Conservation (phyloP, 2,113 vertebrate species). For the Agapornis roseicollis region DNA sequence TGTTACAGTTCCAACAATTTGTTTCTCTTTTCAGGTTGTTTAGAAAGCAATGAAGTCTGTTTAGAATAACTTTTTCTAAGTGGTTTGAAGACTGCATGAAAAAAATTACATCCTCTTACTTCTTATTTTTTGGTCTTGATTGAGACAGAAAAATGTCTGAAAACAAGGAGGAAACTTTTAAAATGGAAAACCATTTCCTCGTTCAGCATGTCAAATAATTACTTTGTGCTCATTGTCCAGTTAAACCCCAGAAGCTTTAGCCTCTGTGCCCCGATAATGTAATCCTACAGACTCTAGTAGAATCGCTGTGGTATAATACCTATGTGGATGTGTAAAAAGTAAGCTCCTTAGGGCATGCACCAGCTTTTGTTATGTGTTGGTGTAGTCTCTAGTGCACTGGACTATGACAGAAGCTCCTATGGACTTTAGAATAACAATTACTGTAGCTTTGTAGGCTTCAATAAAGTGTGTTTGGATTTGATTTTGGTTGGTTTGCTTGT, state of each 20-base stretch:
- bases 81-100: not conserved
- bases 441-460: not conserved
- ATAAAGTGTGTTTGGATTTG: rapidly evolving
- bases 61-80: not conserved
- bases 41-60: not conserved
- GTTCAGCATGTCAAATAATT: not conserved
- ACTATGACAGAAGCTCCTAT: not conserved
- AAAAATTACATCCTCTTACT: not conserved
- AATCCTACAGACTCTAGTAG: not conserved
- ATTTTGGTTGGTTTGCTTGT: too few species aligned
- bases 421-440: rapidly evolving
- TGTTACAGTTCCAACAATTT: not conserved
- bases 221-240: not conserved
- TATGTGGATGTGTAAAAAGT: not conserved
- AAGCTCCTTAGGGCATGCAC: not conserved
- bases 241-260: not conserved
- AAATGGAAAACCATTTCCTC: not conserved
- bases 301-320: not conserved
- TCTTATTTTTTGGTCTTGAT: not conserved
- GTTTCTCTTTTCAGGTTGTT: not conserved
- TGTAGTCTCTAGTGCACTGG: too few species aligned
- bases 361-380: not conserved
- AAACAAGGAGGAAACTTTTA: not conserved
- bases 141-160: not conserved
- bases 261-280: not conserved